Conservation (phyloP, 2,797 vertebrate species). For the Mus spretus region DNA sequence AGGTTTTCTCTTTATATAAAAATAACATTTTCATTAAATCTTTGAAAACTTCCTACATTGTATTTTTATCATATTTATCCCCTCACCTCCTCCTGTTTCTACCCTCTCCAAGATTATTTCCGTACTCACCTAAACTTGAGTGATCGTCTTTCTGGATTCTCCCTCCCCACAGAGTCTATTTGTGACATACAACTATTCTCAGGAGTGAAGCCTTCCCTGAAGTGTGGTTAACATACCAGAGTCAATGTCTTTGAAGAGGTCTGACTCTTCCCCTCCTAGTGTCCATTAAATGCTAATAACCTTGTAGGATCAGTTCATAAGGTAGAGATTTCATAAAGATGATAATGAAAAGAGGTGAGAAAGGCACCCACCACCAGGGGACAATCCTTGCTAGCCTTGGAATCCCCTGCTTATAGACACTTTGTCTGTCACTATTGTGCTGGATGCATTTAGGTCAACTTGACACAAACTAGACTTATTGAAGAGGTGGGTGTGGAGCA, state of each 20-base stretch:
- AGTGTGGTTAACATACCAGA: no score
- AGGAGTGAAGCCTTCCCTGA: background rate
- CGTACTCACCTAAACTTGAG: background rate
- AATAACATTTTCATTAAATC: background rate
- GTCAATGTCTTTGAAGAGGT: background rate
- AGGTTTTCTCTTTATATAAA: background rate
- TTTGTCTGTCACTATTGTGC: background rate
- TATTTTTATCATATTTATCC: background rate
- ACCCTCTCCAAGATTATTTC: background rate
- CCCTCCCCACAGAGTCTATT: background rate
- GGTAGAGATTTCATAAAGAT: background rate
- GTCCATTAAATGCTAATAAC: background rate
- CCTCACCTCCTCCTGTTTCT: background rate
- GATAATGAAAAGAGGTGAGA: background rate
- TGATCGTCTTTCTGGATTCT: no score
- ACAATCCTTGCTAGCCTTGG: background rate
- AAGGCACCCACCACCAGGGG: background rate
- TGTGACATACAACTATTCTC: background rate
- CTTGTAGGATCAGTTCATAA: background rate
- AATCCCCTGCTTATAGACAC: background rate
- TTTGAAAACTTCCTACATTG: background rate
- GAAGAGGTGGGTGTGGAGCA: background rate
- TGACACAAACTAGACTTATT: background rate
- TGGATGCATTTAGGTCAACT: background rate
- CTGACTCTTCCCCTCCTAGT: background rate